Conservation (phyloP, 2,797 vertebrate species). For the Myiothlypis chrysogaster region DNA sequence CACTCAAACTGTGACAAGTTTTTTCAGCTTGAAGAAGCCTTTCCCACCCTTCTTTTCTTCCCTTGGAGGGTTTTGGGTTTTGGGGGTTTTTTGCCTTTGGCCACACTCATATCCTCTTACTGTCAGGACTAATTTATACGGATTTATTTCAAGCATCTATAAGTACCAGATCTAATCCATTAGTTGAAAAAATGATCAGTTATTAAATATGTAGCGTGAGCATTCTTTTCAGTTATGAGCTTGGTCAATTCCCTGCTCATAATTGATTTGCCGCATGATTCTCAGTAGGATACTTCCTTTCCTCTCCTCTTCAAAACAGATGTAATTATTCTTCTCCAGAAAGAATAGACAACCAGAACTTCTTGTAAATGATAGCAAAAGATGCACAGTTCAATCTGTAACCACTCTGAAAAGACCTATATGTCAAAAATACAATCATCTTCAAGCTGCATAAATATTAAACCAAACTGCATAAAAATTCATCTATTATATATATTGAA, state of each 20-base stretch:
- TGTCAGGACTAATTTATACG: neutral
- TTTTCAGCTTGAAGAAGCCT: neutral
- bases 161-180: neutral
- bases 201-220: neutral
- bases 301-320: neutral
- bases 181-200: neutral
- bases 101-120: neutral
- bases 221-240: neutral
- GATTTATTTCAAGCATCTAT: constrained; percentile 21
- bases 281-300: neutral
- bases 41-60: neutral
- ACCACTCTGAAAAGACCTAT: neutral
- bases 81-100: neutral
- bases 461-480: neutral
- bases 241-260: neutral
- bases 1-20: neutral
- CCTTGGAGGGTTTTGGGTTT: neutral
- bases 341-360: neutral
- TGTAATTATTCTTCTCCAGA: neutral
- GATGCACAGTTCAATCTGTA: neutral
- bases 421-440: neutral
- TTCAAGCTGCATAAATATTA: neutral
- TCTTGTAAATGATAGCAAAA: constrained; percentile 1
- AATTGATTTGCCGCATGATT: neutral
- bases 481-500: neutral